Percentiles rank a stretch among this genome's conserved stretches.
phyloP scores from a whole-genome alignment of 2,888 invertebrate species.

The Lottia gigantea region DNA sequence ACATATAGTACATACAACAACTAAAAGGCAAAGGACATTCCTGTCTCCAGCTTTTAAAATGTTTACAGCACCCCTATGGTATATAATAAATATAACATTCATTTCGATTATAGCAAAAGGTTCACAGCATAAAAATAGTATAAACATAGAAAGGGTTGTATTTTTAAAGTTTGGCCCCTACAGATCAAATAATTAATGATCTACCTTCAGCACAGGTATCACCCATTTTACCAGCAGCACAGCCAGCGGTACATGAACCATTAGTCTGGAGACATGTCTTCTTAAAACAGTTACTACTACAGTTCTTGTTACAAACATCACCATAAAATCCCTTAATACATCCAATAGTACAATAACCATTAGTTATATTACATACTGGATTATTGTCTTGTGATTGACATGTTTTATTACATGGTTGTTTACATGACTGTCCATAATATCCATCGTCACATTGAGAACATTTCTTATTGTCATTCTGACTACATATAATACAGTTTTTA shows the following conservation, averaged over 20 bases:
- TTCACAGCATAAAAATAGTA: no score
- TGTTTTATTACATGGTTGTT: neutral
- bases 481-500: neutral
- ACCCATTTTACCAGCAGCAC: neutral
- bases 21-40: no score
- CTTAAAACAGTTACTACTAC: neutral
- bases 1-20: no score
- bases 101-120: no score
- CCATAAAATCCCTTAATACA: no score
- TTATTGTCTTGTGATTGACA: neutral
- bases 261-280: neutral
- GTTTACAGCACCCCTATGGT: no score
- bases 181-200: neutral
- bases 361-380: no score
- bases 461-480: neutral
- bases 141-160: no score
- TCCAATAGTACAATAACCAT: no score
- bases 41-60: no score
- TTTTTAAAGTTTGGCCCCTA: no score
- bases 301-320: neutral
- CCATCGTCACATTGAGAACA: conserved; percentile 3
- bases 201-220: neutral
- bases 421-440: neutral
- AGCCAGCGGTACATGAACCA: neutral
- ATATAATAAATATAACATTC: no score